Conservation (phyloP, 2,888 invertebrate species). For the Podotricha telesiphe region DNA sequence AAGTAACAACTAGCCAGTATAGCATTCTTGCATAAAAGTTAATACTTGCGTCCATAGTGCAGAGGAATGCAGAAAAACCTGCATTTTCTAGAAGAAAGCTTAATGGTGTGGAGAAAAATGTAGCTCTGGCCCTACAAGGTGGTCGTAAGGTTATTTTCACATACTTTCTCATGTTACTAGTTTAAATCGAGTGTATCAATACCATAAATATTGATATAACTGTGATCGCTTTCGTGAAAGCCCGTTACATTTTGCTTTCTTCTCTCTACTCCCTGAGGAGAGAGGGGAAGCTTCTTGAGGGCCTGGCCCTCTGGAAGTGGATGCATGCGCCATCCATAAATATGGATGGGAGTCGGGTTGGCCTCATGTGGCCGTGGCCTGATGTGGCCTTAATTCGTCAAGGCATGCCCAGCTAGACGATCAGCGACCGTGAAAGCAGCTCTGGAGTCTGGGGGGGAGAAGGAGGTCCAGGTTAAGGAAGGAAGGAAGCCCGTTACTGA, state of each 20-base stretch:
- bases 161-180: conserved; percentile 31
- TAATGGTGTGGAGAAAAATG: conserved; percentile 32
- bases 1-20: conserved; percentile 4
- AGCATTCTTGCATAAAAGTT: not conserved
- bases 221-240: conserved; percentile 29
- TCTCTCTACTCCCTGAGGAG: too few species aligned
- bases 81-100: conserved; percentile 38
- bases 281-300: too few species aligned
- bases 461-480: too few species aligned
- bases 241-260: too few species aligned
- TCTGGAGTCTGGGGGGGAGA: too few species aligned
- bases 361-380: too few species aligned
- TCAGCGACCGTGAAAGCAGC: too few species aligned
- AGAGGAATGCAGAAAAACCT: conserved; percentile 36
- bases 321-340: too few species aligned
- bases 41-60: not conserved
- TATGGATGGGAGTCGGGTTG: too few species aligned
- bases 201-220: conserved; percentile 16
- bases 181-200: conserved; percentile 20
- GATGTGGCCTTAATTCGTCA: too few species aligned
- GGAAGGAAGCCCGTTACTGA: not conserved
- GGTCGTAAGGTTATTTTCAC: conserved; percentile 37
- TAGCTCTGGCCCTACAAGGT: conserved; percentile 25
- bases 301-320: too few species aligned
- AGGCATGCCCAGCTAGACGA: too few species aligned